Base-by-base conservation (phyloP, 2,888 invertebrate species). In the Metallyticus violacea region DNA sequence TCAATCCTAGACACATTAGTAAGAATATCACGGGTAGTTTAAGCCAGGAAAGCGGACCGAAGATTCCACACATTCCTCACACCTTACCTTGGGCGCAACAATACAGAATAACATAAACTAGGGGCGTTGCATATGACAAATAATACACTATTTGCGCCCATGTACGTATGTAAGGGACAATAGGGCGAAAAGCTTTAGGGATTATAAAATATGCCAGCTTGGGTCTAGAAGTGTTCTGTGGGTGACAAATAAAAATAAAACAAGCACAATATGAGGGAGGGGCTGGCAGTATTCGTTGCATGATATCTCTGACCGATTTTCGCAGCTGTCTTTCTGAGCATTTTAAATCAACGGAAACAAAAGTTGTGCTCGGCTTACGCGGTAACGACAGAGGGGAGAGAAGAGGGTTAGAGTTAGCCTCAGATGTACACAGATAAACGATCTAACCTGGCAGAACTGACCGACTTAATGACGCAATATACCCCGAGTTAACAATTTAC, bases 221-320 rank as follows among this genome's bases (percentile, higher is more conserved):
- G 1, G 15, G 40, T 62, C 22, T 22, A 62, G 9, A 22, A 62
- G 40, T 62, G 40, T 62, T 62, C 40, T 62, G 40, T 62, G 40
- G 40, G 40, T 62, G 40, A 22, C 40, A 62, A 62, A 62, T 62
- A 62, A n/a, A n/a, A n/a, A n/a, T n/a, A n/a, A n/a, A n/a, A n/a
- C n/a, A 62, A 62, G 40, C 40, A 62, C 40, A 22, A 62, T 62
- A 62, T 62, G 22, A 62, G 40, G 40, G 40, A 15, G 15, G 40
- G 40, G 40, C 15, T 62, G 22, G 9, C 22, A 22, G 40, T 9
- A 62, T 62, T 62, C 40, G 40, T 62, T 62, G 40, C 40, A 62
- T 62, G 40, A 88, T 87, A 89, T 88, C 88, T 88, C 88, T 88
- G 88, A 77, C 86, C 78, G 86, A 82, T 82, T 86, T 22, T 62